Evolutionary conservation across 2,113 vertebrate species (phyloP).

Genomic region (Scartelaos histophorus): DNA sequence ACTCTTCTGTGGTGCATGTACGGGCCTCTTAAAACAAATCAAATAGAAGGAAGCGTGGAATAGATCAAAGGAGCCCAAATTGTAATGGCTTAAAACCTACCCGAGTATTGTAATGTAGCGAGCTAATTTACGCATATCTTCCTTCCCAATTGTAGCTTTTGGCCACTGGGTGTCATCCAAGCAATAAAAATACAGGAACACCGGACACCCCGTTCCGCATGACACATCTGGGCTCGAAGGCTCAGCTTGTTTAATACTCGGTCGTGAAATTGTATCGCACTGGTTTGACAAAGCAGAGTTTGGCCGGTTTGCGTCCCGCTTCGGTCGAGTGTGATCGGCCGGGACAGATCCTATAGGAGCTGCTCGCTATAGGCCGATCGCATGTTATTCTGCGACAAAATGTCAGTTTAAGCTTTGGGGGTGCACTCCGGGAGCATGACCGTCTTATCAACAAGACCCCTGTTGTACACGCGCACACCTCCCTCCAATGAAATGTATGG

Average conservation of each 20-base stretch:
- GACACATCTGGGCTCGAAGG: slow-evolving; percentile 61
- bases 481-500: slow-evolving; percentile 60
- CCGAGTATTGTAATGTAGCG: slow-evolving; percentile 3
- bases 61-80: no score
- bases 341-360: background rate
- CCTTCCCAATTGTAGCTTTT: slow-evolving; percentile 46
- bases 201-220: slow-evolving; percentile 49
- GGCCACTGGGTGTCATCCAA: slow-evolving; percentile 77
- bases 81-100: background rate
- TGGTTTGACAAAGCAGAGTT: background rate
- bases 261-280: slow-evolving; percentile 31
- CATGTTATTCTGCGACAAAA: background rate
- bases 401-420: background rate
- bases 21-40: no score
- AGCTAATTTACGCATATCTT: slow-evolving; percentile 3
- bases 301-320: background rate
- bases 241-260: slow-evolving; percentile 61
- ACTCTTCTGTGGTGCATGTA: background rate
- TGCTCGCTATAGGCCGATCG: background rate
- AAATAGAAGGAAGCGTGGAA: no score
- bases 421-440: background rate
- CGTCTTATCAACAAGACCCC: slow-evolving; percentile 11
- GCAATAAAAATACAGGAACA: slow-evolving; percentile 63
- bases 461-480: slow-evolving; percentile 24
- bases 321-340: background rate